Evolutionary conservation across 2,888 invertebrate genomes (phyloP).

Genomic region (Hybos culiciformis): DNA sequence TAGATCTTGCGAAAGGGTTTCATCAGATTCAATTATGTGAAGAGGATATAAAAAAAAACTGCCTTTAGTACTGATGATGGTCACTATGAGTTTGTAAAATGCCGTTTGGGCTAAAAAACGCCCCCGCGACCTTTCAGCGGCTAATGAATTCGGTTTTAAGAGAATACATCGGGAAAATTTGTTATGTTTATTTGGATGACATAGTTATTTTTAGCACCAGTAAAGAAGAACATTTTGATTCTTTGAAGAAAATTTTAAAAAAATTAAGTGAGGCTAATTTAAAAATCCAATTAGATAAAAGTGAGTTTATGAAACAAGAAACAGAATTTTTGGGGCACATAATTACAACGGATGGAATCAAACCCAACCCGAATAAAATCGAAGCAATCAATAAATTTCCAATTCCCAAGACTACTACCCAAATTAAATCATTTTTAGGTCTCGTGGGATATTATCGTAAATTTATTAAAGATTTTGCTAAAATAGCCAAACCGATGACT

Average conservation of each 20-base stretch:
- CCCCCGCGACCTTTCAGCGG: slow-evolving; percentile 2
- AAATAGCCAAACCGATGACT: neutral
- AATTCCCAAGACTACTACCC: neutral
- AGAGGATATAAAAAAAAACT: too few species aligned
- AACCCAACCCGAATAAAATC: neutral
- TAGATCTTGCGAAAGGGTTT: slow-evolving; percentile 19
- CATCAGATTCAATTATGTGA: slow-evolving; percentile 17
- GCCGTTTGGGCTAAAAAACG: slow-evolving; percentile 11
- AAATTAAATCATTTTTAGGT: neutral
- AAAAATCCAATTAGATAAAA: neutral
- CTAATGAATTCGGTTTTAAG: slow-evolving; percentile 13
- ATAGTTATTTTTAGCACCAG: slow-evolving; percentile 23
- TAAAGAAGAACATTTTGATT: too few species aligned
- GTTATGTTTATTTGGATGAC: slow-evolving; percentile 25
- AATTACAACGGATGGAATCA: neutral
- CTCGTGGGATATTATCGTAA: neutral
- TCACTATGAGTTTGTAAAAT: too few species aligned
- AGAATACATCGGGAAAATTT: slow-evolving; percentile 16
- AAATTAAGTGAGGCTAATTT: neutral
- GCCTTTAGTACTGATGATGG: too few species aligned
- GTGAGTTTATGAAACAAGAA: neutral
- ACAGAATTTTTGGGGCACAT: neutral
- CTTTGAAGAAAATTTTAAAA: neutral
- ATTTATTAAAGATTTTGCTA: neutral
- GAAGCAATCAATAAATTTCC: neutral